Evolutionary conservation across 2,113 vertebrate genomes (phyloP), one percentile per base, ranked within the genome.

Genomic region (Channa argus): DNA sequence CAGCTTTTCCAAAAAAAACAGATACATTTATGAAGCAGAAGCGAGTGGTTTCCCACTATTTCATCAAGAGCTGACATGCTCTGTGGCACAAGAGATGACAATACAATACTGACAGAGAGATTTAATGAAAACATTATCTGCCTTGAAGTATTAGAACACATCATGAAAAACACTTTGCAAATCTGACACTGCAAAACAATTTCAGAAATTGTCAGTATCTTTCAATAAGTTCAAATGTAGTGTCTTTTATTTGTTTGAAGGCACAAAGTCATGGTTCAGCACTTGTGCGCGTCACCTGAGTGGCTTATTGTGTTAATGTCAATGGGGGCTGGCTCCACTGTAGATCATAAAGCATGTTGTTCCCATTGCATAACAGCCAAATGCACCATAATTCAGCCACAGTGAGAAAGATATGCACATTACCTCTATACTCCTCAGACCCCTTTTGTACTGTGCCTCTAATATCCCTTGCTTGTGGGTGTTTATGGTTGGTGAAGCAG

Each of bases 351-450:
- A 64, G 8, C 6, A 38, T 12, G 62, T 49, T 53, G 49, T 65
- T 69, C 51, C 51, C 63, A 52, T 77, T 36, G 76, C 45, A 80
- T 68, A 50, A 61, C 59, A 60, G 61, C 63, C 77, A 80, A 63
- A 77, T 77, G 78, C 7, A 37, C 65, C 36, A 6, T 63, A 55
- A 55, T 61, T 69, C 58, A 59, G 56, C 51, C 51, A 11, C 61
- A 58, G 43, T 9, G 13, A 67, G 9, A 39, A 34, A 41, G 34
- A 53, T 62, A 62, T 54, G 63, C 39, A 63, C 69, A 70, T 68
- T 24, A 24, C 24, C 24, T 38, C 43, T 63, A 12, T 71, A n/a
- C 14, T 81, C 54, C 33, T 63, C 54, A 51, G 39, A 3, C 45
- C 34, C 60, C 41, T 41, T 24, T 13, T 38, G 47, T 55, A 24